A percentile compares a stretch with the other conserved stretches of the same genome.
These are phyloP conservation scores for Xyliphius kryptos DNA, from an alignment of 2,113 vertebrate genomes.

Conservation along the genomic window DNA sequence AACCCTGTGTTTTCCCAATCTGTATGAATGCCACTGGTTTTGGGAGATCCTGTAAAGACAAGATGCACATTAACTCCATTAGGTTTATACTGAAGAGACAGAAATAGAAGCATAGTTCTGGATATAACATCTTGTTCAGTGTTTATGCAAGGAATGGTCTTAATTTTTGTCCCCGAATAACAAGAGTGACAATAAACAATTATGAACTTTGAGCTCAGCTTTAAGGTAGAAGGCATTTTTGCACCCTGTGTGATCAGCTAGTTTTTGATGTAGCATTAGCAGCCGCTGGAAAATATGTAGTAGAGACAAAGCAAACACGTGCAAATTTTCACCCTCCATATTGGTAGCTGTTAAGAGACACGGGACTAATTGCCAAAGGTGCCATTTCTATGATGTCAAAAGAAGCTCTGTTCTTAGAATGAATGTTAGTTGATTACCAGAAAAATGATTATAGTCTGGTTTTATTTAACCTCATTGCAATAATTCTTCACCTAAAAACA, in stretches of 20 bases:
- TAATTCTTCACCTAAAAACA: not conserved
- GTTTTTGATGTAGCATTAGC: not conserved
- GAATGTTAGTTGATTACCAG: not conserved
- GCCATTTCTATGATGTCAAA: not conserved
- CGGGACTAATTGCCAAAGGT: not conserved
- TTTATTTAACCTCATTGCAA: not conserved
- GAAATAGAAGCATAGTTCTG: no score
- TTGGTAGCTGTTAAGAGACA: not conserved
- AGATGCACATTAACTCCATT: not conserved
- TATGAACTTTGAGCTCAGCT: not conserved
- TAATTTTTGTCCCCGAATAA: not conserved
- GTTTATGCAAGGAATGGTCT: not conserved
- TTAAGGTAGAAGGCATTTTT: not conserved
- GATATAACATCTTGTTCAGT: no score
- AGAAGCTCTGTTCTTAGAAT: not conserved
- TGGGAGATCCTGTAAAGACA: not conserved
- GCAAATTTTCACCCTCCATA: not conserved
- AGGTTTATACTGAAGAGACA: not conserved
- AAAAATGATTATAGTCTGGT: not conserved
- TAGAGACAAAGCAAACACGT: not conserved
- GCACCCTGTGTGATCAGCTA: not conserved
- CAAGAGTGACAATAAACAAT: not conserved
- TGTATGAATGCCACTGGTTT: no score
- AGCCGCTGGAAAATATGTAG: not conserved
- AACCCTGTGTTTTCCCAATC: no score